Conservation (phyloP, 64 coral and sea anemone genomes). For the Stylophora pistillata region DNA sequence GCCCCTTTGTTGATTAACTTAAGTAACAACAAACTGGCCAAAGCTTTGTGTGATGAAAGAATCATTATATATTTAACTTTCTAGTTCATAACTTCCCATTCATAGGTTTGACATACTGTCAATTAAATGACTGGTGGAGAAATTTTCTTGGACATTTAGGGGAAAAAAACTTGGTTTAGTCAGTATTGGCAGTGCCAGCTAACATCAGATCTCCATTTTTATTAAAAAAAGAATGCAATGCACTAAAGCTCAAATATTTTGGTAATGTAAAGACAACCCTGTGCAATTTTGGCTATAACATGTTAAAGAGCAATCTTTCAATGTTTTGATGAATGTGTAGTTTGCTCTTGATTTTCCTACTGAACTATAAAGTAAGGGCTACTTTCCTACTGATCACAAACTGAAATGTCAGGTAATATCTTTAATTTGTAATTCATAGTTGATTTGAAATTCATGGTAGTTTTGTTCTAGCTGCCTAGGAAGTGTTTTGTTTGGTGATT, state of each 20-base stretch:
- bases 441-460: too few relatives aligned
- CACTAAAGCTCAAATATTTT: too few relatives aligned
- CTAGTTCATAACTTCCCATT: background rate
- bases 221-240: background rate
- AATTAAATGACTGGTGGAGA: constrained; percentile 7
- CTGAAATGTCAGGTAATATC: too few relatives aligned
- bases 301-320: background rate
- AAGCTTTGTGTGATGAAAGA: background rate
- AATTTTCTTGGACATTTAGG: background rate
- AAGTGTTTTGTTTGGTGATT: too few relatives aligned
- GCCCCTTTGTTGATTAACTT: background rate
- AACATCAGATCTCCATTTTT: background rate
- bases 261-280: background rate
- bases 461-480: too few relatives aligned
- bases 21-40: background rate
- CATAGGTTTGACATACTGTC: background rate
- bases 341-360: too few relatives aligned
- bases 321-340: too few relatives aligned
- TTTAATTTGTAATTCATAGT: too few relatives aligned
- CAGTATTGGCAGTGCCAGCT: background rate
- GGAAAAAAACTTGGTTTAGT: background rate
- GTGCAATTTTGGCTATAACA: background rate
- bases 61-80: constrained; percentile 34
- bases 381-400: too few relatives aligned
- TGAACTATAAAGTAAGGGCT: too few relatives aligned